Evolutionary conservation across 1,140 invertebrate species (phyloP).

Genomic region (Drosophila pandora): DNA sequence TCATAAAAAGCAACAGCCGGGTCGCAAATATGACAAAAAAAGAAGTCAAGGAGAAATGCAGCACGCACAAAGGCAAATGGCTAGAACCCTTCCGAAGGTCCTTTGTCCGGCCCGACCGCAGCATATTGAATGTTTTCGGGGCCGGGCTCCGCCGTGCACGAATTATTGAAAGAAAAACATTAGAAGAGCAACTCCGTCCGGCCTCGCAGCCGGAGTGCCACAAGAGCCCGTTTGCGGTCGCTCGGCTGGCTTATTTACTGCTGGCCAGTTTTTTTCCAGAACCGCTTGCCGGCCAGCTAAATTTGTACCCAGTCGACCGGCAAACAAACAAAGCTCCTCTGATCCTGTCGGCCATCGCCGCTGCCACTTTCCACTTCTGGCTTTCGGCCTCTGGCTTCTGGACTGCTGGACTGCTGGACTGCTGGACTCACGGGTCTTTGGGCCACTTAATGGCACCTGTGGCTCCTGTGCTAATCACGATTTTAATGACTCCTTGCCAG

Average conservation of each 20-base stretch:
- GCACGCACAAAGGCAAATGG: conserved; percentile 33
- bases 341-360: conserved; percentile 8
- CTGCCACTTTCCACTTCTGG: background rate
- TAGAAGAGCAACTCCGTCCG: conserved; percentile 39
- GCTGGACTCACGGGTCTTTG: background rate
- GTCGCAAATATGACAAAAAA: background rate
- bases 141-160: conserved; percentile 8
- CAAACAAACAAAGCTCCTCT: conserved; percentile 32
- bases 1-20: conserved; percentile 6
- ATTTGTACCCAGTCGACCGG: conserved; percentile 14
- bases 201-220: conserved; percentile 34
- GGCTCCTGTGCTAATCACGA: conserved; percentile 68
- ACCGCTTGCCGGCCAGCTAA: background rate
- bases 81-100: conserved; percentile 22
- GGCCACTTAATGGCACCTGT: conserved; percentile 69
- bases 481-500: conserved; percentile 62
- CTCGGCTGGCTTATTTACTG: conserved; percentile 62
- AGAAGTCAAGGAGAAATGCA: conserved; percentile 39
- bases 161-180: conserved; percentile 74
- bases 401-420: background rate
- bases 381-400: background rate
- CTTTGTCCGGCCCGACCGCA: background rate
- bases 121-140: conserved; percentile 9
- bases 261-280: conserved; percentile 31
- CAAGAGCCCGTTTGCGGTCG: conserved; percentile 39